Evolutionary conservation across 1,140 invertebrate species (phyloP).

Genomic region (Drosophila pandora): DNA sequence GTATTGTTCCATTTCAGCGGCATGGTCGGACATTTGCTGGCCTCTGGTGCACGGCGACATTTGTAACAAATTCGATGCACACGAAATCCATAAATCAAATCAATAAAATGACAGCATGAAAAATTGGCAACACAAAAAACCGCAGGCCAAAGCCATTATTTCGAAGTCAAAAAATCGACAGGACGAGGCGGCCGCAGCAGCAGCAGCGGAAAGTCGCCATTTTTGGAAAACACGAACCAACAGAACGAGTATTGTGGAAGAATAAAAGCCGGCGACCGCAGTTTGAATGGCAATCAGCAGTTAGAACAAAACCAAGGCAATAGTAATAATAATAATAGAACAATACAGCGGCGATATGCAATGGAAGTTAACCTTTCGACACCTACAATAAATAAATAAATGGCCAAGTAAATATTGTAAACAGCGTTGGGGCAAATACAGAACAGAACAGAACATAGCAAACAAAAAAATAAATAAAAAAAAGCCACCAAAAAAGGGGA

Average conservation of each 20-base stretch:
- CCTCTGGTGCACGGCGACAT: conserved; percentile 45
- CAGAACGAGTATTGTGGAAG: background rate
- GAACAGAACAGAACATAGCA: background rate
- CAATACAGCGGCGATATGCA: conserved; percentile 31
- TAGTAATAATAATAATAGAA: conserved; percentile 47
- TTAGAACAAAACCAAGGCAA: conserved; percentile 56
- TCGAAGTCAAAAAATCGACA: conserved; percentile 41
- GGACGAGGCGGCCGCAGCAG: conserved; percentile 3
- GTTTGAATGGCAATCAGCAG: conserved; percentile 63
- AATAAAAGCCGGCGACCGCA: conserved; percentile 53
- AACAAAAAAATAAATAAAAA: conserved; percentile 7
- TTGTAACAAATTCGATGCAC: conserved; percentile 62
- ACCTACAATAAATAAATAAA: conserved; percentile 73
- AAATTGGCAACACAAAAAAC: conserved; percentile 72
- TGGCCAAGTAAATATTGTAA: conserved; percentile 66
- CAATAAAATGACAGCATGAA: conserved; percentile 77
- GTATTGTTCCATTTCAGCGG: conserved; percentile 17
- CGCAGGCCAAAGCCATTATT: conserved; percentile 59
- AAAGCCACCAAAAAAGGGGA: conserved; percentile 10
- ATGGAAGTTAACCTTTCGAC: conserved; percentile 62
- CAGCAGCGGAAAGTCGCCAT: conserved; percentile 26
- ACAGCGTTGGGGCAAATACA: conserved; percentile 48
- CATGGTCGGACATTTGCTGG: conserved; percentile 21
- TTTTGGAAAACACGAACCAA: conserved; percentile 8
- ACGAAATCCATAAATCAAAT: conserved; percentile 70